These are phyloP conservation scores for Tretioscincus oriximinensis DNA, from an alignment of 2,113 vertebrate genomes.

Conservation along the genomic window DNA sequence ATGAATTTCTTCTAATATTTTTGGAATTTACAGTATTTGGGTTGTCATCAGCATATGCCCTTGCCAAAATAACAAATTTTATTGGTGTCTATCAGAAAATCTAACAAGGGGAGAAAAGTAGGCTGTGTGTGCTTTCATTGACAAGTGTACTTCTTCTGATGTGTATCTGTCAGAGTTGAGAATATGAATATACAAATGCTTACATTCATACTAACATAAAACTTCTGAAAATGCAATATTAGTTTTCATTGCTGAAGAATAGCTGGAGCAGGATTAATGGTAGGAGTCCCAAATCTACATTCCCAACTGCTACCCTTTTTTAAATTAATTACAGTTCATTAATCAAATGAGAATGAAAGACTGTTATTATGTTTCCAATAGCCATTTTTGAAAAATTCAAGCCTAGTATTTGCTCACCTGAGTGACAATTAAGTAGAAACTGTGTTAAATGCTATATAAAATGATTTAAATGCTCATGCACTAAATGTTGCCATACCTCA, in stretches of 20 bases:
- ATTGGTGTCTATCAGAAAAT: not conserved
- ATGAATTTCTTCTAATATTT: not conserved
- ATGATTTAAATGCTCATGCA: not conserved
- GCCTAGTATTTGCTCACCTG: not conserved
- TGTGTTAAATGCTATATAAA: not conserved
- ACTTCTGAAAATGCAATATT: not conserved
- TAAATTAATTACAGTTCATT: conserved; percentile 29
- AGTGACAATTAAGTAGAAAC: not conserved
- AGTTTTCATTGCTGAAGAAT: conserved; percentile 8
- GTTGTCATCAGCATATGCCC: not conserved
- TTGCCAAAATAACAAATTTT: not conserved
- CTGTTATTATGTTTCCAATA: conserved; percentile 25
- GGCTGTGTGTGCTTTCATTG: no score
- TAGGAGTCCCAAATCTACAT: conserved; percentile 8
- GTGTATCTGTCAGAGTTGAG: not conserved
- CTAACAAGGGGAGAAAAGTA: no score
- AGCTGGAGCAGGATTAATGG: not conserved
- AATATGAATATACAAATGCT: not conserved
- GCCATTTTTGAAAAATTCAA: not conserved
- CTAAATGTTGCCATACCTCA: not conserved
- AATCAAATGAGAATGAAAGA: conserved; percentile 17
- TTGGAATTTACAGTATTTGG: not conserved
- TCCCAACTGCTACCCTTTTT: conserved; percentile 3
- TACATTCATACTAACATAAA: not conserved
- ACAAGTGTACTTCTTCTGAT: no score